A percentile compares a stretch with the other conserved stretches of the same genome.
Evolutionary conservation across 1,140 invertebrate genomes (phyloP).

Genomic region (Stratiolaelaps scimitus): DNA sequence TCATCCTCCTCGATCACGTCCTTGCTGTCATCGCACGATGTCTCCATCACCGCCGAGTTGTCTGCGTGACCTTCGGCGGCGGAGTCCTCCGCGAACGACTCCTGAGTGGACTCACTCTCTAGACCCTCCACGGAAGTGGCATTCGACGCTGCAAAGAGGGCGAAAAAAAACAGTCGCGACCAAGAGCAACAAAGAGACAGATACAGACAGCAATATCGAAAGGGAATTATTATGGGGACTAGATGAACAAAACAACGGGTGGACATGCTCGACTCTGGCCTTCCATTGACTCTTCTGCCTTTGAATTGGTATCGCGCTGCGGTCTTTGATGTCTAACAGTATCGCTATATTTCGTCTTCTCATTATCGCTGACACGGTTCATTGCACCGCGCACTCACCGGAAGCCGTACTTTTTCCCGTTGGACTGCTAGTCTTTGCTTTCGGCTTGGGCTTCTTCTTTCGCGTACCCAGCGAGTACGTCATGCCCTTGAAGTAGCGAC

Average conservation of each 20-base stretch:
- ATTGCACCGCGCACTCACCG: no score
- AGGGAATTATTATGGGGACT: no score
- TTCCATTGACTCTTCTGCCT: no score
- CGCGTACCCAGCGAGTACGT: conserved; percentile 6
- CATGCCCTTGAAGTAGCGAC: conserved; percentile 11
- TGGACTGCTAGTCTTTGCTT: conserved; percentile 10
- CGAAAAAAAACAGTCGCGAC: neutral
- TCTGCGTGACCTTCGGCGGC: conserved; percentile 14
- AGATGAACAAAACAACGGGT: no score
- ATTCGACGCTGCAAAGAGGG: neutral
- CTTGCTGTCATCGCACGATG: neutral
- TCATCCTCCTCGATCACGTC: no score
- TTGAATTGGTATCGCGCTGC: no score
- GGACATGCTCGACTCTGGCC: no score
- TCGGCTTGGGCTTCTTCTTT: conserved; percentile 2
- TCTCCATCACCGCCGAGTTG: neutral
- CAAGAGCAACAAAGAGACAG: neutral
- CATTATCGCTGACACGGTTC: no score
- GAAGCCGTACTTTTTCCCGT: neutral
- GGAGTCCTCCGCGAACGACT: conserved; percentile 10
- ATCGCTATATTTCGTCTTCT: no score
- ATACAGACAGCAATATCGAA: no score
- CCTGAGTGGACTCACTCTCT: conserved; percentile 22
- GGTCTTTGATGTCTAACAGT: no score
- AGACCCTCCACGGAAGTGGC: neutral